A percentile compares a stretch with the other conserved stretches of the same genome.
phyloP scores from a whole-genome alignment of 2,113 vertebrate species.

The Myrmophylax atrothorax region DNA sequence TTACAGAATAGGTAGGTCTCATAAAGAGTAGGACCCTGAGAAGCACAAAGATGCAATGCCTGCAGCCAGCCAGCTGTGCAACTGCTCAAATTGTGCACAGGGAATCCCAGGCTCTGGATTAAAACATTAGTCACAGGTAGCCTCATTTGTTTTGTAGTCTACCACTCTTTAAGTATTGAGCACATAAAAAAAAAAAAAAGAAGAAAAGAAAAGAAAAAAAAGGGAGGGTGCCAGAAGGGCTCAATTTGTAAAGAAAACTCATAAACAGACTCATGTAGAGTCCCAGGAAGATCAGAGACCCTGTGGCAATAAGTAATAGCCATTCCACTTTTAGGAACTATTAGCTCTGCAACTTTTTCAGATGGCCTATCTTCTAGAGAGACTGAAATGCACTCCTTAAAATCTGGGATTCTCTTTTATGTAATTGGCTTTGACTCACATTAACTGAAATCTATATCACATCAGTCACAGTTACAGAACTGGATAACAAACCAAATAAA shows the following conservation, averaged over 20 bases:
- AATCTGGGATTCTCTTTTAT: neutral
- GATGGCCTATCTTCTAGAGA: neutral
- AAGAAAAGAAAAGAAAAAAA: neutral
- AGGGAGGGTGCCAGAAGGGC: neutral
- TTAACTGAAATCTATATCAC: neutral
- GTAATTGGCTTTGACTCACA: neutral
- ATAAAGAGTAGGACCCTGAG: neutral
- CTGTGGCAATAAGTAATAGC: slow-evolving; percentile 11
- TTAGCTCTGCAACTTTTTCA: neutral
- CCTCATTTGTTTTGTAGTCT: neutral
- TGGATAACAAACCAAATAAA: neutral
- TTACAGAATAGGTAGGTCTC: neutral
- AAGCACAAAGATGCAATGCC: neutral
- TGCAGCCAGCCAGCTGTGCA: neutral
- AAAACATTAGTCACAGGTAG: neutral
- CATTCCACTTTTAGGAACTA: neutral
- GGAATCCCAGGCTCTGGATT: neutral
- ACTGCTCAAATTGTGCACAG: neutral
- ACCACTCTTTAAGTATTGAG: neutral
- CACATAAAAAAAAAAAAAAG: neutral
- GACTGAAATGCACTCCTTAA: neutral
- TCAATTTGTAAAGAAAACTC: neutral
- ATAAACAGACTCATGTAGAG: neutral
- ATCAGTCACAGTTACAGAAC: neutral
- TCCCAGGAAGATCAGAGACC: neutral